Base-by-base conservation (phyloP, 2,888 invertebrate species). In the Caenorhabditis drosophilae region DNA sequence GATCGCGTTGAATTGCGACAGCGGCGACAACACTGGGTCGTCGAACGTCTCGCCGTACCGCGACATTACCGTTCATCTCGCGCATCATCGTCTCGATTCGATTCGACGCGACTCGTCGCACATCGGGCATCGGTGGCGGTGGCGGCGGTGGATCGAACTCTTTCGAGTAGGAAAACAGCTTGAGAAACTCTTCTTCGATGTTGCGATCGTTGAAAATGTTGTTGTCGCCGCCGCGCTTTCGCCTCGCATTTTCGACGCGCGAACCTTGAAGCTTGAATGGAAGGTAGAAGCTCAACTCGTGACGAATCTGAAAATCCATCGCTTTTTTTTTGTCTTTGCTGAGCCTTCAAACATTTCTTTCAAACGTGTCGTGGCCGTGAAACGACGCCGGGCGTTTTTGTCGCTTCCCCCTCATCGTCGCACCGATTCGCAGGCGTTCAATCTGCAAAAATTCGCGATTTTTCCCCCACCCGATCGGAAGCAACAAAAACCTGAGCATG, bases 261-360 rank as follows among this genome's bases (percentile, higher is more conserved):
- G 71, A 62, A 9, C 74, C 80, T 48, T 80, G 80, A 38, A 83
- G 59, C 62, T 81, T 78, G 53, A 83, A 72, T 4, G 83, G 82
- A 26, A 82, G 58, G 52, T 76, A 78, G 56, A 80, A 78, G 55
- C 66, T 75, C 12, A 82, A 55, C 16, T 73, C 64, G 15, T 70
- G 64, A 35, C 41, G 35, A 22, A 64, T 62, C 27, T 49, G 41
- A 45, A 60, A 11, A 38, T 70, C 68, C 26, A 63, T 31, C 26
- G 57, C 38, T n/a, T n/a, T n/a, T n/a, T n/a, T n/a, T n/a, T n/a
- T n/a, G n/a, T n/a, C n/a, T n/a, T n/a, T n/a, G n/a, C n/a, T n/a
- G n/a, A n/a, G n/a, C n/a, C n/a, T n/a, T n/a, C n/a, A n/a, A n/a
- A n/a, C n/a, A n/a, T n/a, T n/a, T n/a, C n/a, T n/a, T n/a, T n/a